Evolutionary conservation across 2,113 vertebrate genomes (phyloP).

Genomic region (Scolopax mira): DNA sequence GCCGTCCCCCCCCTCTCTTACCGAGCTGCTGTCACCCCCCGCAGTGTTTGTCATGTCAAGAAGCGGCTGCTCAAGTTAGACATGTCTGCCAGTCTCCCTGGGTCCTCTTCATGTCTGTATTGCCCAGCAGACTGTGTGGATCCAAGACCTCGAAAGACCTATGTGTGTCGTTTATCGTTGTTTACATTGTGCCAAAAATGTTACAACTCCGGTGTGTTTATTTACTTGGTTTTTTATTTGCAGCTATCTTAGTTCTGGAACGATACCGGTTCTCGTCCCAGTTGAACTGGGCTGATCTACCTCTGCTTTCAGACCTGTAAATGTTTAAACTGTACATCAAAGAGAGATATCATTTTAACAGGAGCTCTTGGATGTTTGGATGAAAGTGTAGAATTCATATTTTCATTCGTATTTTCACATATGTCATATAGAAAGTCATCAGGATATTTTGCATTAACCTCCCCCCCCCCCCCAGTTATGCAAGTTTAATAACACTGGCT

Average conservation of each 20-base stretch:
- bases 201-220: neutral
- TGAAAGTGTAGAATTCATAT: neutral
- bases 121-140: neutral
- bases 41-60: rapidly evolving
- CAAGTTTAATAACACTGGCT: neutral
- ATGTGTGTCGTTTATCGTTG: neutral
- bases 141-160: neutral
- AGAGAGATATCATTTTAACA: neutral
- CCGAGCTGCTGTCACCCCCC: neutral
- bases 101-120: neutral
- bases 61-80: neutral
- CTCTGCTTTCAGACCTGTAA: neutral
- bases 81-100: neutral
- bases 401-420: neutral
- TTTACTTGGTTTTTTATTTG: neutral
- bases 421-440: neutral
- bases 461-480: neutral
- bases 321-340: conserved; percentile 37
- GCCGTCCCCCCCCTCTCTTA: neutral
- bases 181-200: neutral
- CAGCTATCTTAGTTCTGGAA: neutral
- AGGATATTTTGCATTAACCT: neutral
- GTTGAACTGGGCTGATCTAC: neutral
- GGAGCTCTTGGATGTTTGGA: neutral
- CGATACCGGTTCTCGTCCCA: neutral